phyloP scores from a whole-genome alignment of 1,140 invertebrate species.

The Bombus breviceps region DNA sequence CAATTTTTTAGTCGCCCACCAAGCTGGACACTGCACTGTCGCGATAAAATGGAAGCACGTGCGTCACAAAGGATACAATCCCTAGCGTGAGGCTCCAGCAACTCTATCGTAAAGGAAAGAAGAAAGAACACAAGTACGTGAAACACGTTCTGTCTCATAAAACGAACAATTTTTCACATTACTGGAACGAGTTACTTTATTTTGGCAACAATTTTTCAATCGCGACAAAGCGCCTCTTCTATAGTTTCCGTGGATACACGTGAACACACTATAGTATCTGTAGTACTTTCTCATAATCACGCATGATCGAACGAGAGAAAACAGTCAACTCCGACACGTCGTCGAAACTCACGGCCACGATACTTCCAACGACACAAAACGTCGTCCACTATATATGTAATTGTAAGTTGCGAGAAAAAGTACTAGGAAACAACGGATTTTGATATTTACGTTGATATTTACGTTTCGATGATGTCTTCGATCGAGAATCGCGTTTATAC shows the following conservation, averaged over 20 bases:
- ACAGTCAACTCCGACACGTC: neutral
- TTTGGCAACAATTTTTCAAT: slow-evolving; percentile 1
- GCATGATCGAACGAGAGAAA: neutral
- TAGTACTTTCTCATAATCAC: slow-evolving; percentile 32
- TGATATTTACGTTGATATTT: no score
- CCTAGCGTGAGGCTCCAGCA: neutral
- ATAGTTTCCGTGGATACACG: slow-evolving; percentile 20
- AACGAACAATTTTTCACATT: slow-evolving; percentile 17
- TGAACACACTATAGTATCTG: slow-evolving; percentile 15
- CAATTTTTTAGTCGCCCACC: slow-evolving; percentile 15
- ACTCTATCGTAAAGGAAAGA: neutral
- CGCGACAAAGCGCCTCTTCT: slow-evolving; percentile 5
- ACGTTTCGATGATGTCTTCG: neutral
- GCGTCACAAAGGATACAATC: slow-evolving; percentile 33
- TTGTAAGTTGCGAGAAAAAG: neutral
- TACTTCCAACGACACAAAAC: neutral
- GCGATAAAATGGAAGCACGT: slow-evolving; percentile 38
- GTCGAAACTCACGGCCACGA: neutral
- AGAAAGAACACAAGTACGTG: no score
- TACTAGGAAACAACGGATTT: neutral
- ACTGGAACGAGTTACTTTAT: slow-evolving; percentile 27
- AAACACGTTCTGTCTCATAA: slow-evolving; percentile 3
- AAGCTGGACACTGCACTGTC: slow-evolving; percentile 2
- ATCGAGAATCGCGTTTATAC: neutral
- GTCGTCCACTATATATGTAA: neutral